Conservation (phyloP, 1,140 invertebrate species). For the Ectropis grisescens region DNA sequence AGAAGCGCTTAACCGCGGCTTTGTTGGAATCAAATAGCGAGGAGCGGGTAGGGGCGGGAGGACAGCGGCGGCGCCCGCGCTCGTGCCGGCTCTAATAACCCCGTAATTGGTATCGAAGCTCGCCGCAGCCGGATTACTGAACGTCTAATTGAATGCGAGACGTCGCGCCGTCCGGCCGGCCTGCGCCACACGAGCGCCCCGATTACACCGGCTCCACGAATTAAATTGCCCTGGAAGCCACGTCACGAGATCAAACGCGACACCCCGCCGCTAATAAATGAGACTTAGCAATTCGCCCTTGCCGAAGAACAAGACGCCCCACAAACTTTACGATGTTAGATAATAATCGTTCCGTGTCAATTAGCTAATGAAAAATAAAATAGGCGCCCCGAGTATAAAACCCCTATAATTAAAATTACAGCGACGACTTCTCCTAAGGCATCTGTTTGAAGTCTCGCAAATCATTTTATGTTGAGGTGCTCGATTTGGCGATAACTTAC, state of each 20-base stretch:
- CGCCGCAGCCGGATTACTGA: conserved; percentile 63
- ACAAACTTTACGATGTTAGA: conserved; percentile 43
- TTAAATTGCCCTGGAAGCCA: conserved; percentile 46
- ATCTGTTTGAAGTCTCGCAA: conserved; percentile 34
- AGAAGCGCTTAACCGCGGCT: no score
- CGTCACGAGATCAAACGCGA: conserved; percentile 50
- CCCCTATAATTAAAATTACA: conserved; percentile 58
- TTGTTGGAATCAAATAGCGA: conserved; percentile 10
- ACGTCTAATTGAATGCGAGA: conserved; percentile 68
- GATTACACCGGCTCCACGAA: conserved; percentile 52
- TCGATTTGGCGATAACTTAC: no score
- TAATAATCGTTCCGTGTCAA: conserved; percentile 65
- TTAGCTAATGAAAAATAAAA: conserved; percentile 69
- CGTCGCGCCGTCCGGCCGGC: conserved; percentile 8
- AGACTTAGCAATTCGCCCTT: conserved; percentile 35
- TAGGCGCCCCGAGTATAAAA: conserved; percentile 34
- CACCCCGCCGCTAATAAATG: conserved; percentile 22
- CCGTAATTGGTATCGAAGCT: conserved; percentile 68
- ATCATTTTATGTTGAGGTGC: conserved; percentile 2
- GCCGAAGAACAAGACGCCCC: conserved; percentile 17
- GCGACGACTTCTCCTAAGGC: conserved; percentile 29
- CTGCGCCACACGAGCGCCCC: conserved; percentile 15
- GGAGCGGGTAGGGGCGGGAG: not conserved
- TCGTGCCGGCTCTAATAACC: conserved; percentile 59
- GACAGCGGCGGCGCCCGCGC: conserved; percentile 22